These are phyloP conservation scores for Lasiurus borealis DNA, from an alignment of 2,113 vertebrate genomes.

Conservation along the genomic window DNA sequence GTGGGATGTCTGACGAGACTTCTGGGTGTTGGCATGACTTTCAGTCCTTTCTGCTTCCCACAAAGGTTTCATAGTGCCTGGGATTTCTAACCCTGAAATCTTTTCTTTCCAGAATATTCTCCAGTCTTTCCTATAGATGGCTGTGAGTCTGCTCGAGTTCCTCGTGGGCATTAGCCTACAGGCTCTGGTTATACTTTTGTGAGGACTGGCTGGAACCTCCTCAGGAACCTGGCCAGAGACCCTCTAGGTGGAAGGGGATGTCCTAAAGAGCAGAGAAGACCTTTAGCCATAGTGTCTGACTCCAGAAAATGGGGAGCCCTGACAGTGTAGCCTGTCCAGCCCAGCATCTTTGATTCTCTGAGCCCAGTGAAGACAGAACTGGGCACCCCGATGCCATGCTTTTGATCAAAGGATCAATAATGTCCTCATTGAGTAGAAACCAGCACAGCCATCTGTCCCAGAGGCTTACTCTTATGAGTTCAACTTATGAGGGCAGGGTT, in stretches of 20 bases:
- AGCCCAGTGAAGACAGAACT: neutral
- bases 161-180: neutral
- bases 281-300: neutral
- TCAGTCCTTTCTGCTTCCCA: neutral
- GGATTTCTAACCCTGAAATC: slow-evolving; percentile 1
- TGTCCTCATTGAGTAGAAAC: neutral
- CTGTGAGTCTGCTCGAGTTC: neutral
- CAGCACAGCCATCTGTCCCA: neutral
- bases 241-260: neutral
- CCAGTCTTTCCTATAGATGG: neutral
- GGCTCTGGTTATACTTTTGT: neutral
- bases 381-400: neutral
- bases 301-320: neutral
- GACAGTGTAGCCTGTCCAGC: neutral
- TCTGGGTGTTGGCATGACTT: neutral
- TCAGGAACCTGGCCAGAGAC: neutral
- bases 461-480: neutral
- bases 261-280: neutral
- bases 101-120: slow-evolving; percentile 38
- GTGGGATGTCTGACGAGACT: neutral
- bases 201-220: neutral
- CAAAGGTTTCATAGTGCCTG: neutral
- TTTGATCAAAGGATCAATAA: neutral
- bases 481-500: neutral
- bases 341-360: neutral